Base-by-base conservation (phyloP, 2,888 invertebrate species). In the Eubasilissa splendida region DNA sequence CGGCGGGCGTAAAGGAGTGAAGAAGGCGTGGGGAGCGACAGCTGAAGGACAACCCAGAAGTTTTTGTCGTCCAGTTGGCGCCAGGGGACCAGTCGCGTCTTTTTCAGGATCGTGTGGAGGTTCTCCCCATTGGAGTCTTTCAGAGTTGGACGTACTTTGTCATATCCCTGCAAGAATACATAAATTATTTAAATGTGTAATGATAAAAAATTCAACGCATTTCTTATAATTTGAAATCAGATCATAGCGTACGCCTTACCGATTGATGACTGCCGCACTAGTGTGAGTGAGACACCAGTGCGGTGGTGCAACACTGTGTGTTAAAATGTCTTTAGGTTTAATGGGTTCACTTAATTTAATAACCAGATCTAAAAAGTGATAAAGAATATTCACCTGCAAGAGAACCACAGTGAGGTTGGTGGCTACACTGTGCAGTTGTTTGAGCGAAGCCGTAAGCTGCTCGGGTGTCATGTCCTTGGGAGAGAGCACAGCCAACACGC, bases 41-140 rank as follows among this genome's bases (percentile, higher is more conserved):
- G 89, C 66, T 93, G 91, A 85, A 94, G 88, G 85, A 90, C 88
- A 82, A 92, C 91, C 94, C 94, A 94, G 88, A 94, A 94, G 85
- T 90, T 91, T 84, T 90, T 89, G 86, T 90, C 91, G 86, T 91
- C 90, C 85, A 90, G 87, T 86, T 89, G 88, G 0, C 90, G 88
- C 92, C 92, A 92, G 82, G 90, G 86, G 84, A 91, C 89, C 84
- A 91, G 88, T 81, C 88, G 89, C 85, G 90, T 87, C 85, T 88
- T 88, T 71, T 89, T 88, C 84, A 91, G 85, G 84, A 89, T 85
- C 70, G 86, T 87, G 85, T 88, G 89, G 86, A 91, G 87, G 81
- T 90, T 91, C 87, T 89, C 90, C 82, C 92, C 93, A 86, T 85
- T 91, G 88, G 31, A 88, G 88, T 87, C 91, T 87, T 87, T 90